Evolutionary conservation across 2,888 invertebrate genomes (phyloP).

Genomic region (Eupithecia dodoneata): DNA sequence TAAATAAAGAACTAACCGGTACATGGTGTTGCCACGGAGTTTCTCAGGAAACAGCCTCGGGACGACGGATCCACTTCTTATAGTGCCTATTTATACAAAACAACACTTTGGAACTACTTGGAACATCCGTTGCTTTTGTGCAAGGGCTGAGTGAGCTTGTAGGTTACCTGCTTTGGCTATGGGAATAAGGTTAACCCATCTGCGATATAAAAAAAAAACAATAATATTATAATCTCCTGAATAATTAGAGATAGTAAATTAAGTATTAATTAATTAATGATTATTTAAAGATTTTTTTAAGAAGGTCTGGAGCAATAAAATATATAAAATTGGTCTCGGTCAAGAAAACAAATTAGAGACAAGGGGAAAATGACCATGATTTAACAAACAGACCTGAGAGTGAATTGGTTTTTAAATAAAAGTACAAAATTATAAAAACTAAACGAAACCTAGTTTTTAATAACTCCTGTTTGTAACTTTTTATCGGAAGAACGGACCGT

Average conservation of each 20-base stretch:
- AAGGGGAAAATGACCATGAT: not conserved
- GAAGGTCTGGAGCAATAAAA: too few relatives aligned
- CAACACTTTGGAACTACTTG: conserved; percentile 45
- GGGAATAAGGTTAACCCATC: not conserved
- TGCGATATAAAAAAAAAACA: not conserved
- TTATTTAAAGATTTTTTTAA: too few relatives aligned
- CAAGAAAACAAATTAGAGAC: not conserved
- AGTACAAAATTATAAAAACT: not conserved
- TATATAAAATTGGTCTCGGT: not conserved
- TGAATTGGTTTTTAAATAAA: not conserved
- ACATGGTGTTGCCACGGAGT: conserved; percentile 61
- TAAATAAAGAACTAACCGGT: conserved; percentile 72
- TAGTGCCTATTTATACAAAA: conserved; percentile 69
- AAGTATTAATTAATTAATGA: too few relatives aligned
- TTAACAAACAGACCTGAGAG: not conserved
- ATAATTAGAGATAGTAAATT: not conserved
- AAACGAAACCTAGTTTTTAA: not conserved
- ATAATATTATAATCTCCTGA: not conserved
- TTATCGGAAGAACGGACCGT: not conserved
- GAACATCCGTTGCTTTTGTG: conserved; percentile 37
- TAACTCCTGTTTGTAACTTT: not conserved
- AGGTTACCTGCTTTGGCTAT: not conserved
- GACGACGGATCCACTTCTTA: conserved; percentile 64
- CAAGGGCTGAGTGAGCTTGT: conserved; percentile 23
- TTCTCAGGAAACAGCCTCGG: conserved; percentile 57